Base-by-base conservation (phyloP, 1,140 invertebrate species). In the Caenorhabditis latens region DNA sequence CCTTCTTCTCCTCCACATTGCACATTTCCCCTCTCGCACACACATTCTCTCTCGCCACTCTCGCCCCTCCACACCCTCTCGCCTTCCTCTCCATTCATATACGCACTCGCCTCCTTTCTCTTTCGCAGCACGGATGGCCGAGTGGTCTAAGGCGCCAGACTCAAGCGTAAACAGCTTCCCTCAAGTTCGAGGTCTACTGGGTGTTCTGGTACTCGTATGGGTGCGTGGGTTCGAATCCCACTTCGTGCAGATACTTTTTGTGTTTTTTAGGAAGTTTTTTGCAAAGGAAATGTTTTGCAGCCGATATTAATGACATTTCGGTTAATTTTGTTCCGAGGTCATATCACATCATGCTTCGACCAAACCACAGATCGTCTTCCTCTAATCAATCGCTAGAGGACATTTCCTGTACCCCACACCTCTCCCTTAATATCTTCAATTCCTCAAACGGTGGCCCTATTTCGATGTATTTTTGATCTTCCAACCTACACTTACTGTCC, bases 111-210 rank as follows among this genome's bases (percentile, higher is more conserved):
- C 42, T 19, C 65, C 43, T 46, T 19, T 71, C 43, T n/a, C 43
- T 46, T 4, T 71, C 71, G 46, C 24, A 82, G 89, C 89, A 90
- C 89, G 89, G 89, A 90, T 90, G 90, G 90, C 90, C 90, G 90
- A 90, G 90, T 83, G 90, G 90, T 90, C 90, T 90, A 90, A 90
- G 90, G 90, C 90, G 90, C 90, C 90, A 90, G 90, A 90, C 90
- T 90, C 90, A 90, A 90, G 90, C 88, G 87, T 43, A 71, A 71
- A 53, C 50, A 13, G 71, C 71, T 79, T 79, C 46, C 71, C 71
- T 79, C 71, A 50, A 50, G 71, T 53, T 79, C 71, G 71, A 79
- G 71, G 71, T 53, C n/a, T 4, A 53, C 71, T 79, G 71, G 71
- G 71, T 79, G 71, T 79, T 79, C 71, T 79, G 71, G 71, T 79